Conservation (phyloP, 1,140 invertebrate genomes). For the Drosophila murphyi region DNA sequence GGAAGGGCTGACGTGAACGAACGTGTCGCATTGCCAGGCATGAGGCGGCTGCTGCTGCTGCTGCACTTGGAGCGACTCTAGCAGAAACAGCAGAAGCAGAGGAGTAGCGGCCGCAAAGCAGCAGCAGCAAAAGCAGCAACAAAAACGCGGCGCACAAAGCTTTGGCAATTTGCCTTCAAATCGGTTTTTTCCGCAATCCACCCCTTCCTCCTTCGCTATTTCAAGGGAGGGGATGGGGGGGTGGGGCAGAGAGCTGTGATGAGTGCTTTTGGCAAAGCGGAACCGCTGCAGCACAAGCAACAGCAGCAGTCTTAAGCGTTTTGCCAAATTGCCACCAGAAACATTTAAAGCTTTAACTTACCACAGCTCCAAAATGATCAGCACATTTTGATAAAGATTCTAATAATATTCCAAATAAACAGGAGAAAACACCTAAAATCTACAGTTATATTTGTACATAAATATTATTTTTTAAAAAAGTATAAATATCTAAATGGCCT, state of each 20-base stretch:
- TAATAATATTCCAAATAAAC: too few relatives aligned
- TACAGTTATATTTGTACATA: too few relatives aligned
- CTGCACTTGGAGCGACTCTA: constrained; percentile 61
- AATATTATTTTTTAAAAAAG: too few relatives aligned
- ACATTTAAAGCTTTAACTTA: not conserved
- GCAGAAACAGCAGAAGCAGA: constrained; percentile 34
- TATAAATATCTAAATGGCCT: too few relatives aligned
- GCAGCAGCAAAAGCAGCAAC: constrained; percentile 38
- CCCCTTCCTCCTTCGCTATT: too few relatives aligned
- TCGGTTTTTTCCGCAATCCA: constrained; percentile 22
- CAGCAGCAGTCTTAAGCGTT: not conserved
- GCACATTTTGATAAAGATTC: not conserved
- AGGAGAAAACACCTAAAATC: not conserved
- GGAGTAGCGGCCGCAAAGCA: constrained; percentile 56
- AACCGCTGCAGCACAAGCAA: not conserved
- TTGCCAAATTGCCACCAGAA: not conserved
- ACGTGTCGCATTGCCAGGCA: constrained; percentile 59
- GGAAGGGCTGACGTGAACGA: not conserved
- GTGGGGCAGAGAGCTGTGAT: not conserved
- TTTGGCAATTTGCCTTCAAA: constrained; percentile 77
- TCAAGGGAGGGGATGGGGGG: constrained; percentile 1
- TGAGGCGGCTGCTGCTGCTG: constrained; percentile 32
- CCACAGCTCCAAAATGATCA: not conserved
- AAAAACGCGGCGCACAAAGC: constrained; percentile 59
- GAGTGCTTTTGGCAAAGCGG: constrained; percentile 14